A percentile compares a stretch with the other conserved stretches of the same genome.
These are phyloP conservation scores for Mycetomoellerius zeteki DNA, from an alignment of 1,140 invertebrate genomes.

Conservation along the genomic window DNA sequence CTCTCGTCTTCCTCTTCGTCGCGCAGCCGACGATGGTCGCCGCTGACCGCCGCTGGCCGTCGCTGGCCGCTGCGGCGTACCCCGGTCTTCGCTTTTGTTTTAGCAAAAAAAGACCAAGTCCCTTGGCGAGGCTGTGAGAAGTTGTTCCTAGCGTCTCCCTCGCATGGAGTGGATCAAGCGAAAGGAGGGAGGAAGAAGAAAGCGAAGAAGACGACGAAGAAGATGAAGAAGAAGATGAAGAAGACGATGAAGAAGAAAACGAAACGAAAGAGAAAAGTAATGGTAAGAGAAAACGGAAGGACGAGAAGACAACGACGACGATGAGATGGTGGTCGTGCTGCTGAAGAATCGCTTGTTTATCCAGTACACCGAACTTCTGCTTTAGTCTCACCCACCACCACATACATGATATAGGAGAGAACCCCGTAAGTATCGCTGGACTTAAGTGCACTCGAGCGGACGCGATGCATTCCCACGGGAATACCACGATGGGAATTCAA, in stretches of 20 bases:
- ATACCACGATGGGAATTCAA: constrained; percentile 66
- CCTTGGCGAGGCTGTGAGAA: constrained; percentile 79
- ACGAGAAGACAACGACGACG: constrained; percentile 39
- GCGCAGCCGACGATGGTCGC: constrained; percentile 54
- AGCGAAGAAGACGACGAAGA: constrained; percentile 28
- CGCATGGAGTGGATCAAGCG: constrained; percentile 63
- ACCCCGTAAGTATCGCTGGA: constrained; percentile 60
- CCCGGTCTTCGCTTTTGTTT: constrained; percentile 81
- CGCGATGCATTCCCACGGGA: constrained; percentile 74
- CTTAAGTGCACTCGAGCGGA: constrained; percentile 63
- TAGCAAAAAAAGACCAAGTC: constrained; percentile 78
- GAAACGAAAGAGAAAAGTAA: constrained; percentile 64
- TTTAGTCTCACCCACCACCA: constrained; percentile 66
- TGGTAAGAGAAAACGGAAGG: constrained; percentile 42
- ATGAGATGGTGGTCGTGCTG: constrained; percentile 25
- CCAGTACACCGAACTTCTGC: constrained; percentile 73
- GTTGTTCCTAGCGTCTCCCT: constrained; percentile 79
- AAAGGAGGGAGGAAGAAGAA: constrained; percentile 57
- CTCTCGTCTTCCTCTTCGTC: constrained; percentile 69
- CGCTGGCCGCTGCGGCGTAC: constrained; percentile 60
- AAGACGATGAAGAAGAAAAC: constrained; percentile 44
- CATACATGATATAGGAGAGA: constrained; percentile 34
- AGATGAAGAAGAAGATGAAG: constrained; percentile 30
- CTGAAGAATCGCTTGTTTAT: constrained; percentile 73
- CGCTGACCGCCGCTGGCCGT: constrained; percentile 52